Conservation (phyloP, 2,888 invertebrate genomes). For the Drosophila picticornis region DNA sequence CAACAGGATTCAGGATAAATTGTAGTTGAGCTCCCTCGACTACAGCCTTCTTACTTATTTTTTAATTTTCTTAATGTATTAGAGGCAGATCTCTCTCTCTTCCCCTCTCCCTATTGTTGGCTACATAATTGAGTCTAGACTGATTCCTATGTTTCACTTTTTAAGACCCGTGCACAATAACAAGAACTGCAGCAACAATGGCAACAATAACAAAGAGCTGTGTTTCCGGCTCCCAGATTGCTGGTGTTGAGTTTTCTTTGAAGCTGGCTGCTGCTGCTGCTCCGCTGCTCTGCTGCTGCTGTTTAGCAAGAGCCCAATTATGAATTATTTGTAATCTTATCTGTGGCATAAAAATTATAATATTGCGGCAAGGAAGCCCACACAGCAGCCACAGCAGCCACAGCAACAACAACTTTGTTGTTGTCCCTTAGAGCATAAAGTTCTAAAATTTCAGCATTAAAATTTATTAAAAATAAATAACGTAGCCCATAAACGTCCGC, state of each 20-base stretch:
- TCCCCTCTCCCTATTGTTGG: neutral
- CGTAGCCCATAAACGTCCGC: conserved; percentile 43
- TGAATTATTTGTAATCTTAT: conserved; percentile 74
- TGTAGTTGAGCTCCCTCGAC: neutral
- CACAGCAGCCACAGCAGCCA: conserved; percentile 21
- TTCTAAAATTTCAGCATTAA: conserved; percentile 77
- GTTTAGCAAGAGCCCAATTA: conserved; percentile 58
- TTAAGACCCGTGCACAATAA: neutral
- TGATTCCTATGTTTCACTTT: conserved; percentile 38
- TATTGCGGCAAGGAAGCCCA: conserved; percentile 72
- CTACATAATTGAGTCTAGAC: conserved; percentile 54
- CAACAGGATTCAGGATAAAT: neutral
- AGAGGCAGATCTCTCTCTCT: neutral
- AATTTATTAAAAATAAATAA: conserved; percentile 75
- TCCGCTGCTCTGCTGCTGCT: conserved; percentile 34
- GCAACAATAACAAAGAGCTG: conserved; percentile 36
- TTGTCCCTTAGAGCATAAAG: conserved; percentile 32
- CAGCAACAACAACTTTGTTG: conserved; percentile 9
- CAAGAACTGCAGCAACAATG: neutral
- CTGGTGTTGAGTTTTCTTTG: conserved; percentile 35
- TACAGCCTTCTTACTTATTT: neutral
- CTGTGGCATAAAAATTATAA: conserved; percentile 78
- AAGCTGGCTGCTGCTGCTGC: conserved; percentile 14
- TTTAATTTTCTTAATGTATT: neutral
- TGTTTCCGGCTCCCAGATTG: conserved; percentile 51